Evolutionary conservation across 2,888 invertebrate species (phyloP).

Genomic region (Acleris holmiana): DNA sequence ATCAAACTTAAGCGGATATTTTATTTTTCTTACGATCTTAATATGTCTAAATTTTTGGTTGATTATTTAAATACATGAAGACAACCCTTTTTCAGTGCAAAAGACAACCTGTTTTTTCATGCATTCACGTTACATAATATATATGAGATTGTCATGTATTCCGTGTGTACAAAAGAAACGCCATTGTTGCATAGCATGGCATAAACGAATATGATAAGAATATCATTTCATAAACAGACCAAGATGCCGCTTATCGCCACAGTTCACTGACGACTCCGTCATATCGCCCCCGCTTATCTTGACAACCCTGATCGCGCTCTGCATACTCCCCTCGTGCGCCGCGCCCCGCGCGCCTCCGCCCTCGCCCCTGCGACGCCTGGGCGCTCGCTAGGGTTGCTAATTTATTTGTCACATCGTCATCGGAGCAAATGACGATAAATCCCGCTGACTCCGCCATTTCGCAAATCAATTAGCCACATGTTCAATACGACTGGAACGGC

Average conservation of each 20-base stretch:
- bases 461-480: constrained; percentile 31
- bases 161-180: no score
- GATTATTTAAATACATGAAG: no score
- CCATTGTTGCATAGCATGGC: background rate
- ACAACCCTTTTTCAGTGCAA: no score
- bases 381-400: constrained; percentile 15
- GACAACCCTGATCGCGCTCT: constrained; percentile 6
- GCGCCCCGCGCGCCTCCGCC: background rate
- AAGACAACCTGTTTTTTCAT: no score
- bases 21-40: no score
- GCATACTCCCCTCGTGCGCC: constrained; percentile 7
- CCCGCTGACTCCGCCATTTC: constrained; percentile 1
- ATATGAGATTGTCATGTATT: no score
- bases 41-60: no score
- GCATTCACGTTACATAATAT: no score
- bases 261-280: constrained; percentile 22
- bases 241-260: constrained; percentile 26
- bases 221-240: constrained; percentile 3
- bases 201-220: constrained; percentile 9
- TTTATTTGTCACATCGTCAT: constrained; percentile 32
- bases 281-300: background rate
- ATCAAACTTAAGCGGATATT: no score
- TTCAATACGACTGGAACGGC: constrained; percentile 3
- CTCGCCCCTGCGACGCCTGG: background rate
- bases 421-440: constrained; percentile 14